Conservation (phyloP, 2,888 invertebrate genomes). For the Hesperia comma region DNA sequence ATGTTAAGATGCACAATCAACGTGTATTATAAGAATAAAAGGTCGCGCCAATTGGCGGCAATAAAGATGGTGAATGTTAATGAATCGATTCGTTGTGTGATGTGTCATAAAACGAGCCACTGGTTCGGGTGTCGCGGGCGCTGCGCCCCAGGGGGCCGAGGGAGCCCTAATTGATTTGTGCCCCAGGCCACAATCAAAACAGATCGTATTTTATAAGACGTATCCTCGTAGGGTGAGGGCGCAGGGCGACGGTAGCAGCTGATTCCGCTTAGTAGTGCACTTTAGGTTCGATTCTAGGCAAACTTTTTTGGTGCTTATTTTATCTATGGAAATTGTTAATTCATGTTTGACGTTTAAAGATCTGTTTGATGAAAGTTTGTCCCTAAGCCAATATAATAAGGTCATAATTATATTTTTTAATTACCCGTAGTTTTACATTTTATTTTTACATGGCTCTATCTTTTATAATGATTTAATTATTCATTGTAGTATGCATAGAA, state of each 20-base stretch:
- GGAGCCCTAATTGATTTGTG: conserved; percentile 83
- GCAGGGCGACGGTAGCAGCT: conserved; percentile 42
- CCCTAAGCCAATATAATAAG: too few species aligned
- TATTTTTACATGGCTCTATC: neutral
- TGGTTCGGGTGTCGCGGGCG: conserved; percentile 77
- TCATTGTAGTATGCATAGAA: neutral
- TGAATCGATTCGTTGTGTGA: conserved; percentile 79
- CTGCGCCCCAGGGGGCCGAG: conserved; percentile 66
- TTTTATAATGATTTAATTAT: neutral
- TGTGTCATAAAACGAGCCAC: conserved; percentile 84
- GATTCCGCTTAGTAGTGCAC: conserved; percentile 34
- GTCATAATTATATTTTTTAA: too few species aligned
- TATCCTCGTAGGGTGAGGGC: conserved; percentile 64
- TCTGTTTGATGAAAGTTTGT: too few species aligned
- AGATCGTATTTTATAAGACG: conserved; percentile 84
- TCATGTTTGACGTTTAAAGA: too few species aligned
- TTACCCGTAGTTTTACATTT: too few species aligned
- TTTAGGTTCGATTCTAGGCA: conserved; percentile 58
- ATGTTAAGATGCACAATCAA: conserved; percentile 60
- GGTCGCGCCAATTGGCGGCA: conserved; percentile 69
- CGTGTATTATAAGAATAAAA: conserved; percentile 42
- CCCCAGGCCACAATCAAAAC: conserved; percentile 85
- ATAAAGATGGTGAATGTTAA: conserved; percentile 82
- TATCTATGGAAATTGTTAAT: neutral
- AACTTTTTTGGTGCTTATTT: conserved; percentile 7